A percentile compares a stretch with the other conserved stretches of the same genome.
phyloP scores from a whole-genome alignment of 2,888 invertebrate genomes.

The Poecilus cupreus region DNA sequence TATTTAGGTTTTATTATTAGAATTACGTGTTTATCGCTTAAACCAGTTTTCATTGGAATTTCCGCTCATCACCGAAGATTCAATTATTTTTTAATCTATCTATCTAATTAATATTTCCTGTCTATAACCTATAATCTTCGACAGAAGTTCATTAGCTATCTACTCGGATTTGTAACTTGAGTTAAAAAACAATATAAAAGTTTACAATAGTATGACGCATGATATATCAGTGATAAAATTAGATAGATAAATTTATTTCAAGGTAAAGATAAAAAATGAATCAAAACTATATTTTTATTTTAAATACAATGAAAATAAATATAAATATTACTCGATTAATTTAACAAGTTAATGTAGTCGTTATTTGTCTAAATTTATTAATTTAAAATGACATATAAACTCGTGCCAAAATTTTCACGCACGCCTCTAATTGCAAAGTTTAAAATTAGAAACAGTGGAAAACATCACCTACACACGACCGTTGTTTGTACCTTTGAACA shows the following conservation, averaged over 20 bases:
- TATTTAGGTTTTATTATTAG: neutral
- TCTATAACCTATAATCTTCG: neutral
- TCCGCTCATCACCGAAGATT: conserved; percentile 2
- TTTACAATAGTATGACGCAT: neutral
- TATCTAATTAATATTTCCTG: conserved; percentile 30
- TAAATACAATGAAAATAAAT: neutral
- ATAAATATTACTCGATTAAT: neutral
- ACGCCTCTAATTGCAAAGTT: neutral
- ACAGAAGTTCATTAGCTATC: conserved; percentile 12
- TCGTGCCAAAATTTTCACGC: neutral
- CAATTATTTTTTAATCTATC: conserved; percentile 7
- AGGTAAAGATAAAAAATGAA: conserved; percentile 10
- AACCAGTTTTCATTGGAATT: conserved; percentile 16
- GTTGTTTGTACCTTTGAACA: conserved; percentile 3
- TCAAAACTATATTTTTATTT: neutral
- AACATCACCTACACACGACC: conserved; percentile 9
- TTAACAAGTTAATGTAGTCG: neutral
- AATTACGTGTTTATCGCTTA: neutral
- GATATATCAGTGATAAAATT: neutral
- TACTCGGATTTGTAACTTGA: neutral
- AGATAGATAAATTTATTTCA: conserved; percentile 3
- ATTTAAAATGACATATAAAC: neutral
- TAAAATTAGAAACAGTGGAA: neutral
- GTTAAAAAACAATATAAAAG: neutral
- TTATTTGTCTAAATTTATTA: neutral